Percentiles rank a stretch among this genome's conserved stretches.
These are phyloP conservation scores for Tetraneura akinire DNA, from an alignment of 1,140 invertebrate species.

Conservation along the genomic window DNA sequence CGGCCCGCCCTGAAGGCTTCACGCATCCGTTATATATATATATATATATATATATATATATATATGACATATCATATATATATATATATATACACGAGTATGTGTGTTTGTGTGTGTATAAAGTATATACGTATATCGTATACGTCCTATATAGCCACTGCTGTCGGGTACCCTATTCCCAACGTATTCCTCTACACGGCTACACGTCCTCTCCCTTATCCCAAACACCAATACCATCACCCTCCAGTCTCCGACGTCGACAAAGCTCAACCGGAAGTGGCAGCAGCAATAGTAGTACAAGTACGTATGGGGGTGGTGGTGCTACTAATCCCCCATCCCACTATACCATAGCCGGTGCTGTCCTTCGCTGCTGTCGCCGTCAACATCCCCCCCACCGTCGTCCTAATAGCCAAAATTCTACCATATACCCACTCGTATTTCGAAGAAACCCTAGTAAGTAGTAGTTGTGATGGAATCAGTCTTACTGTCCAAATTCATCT, in stretches of 20 bases:
- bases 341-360: not conserved
- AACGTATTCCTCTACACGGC: not conserved
- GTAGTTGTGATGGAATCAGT: not conserved
- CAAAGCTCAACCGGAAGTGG: slow-evolving; percentile 41
- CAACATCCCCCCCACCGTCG: not conserved
- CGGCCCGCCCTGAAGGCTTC: slow-evolving; percentile 29
- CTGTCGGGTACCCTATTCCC: slow-evolving; percentile 37
- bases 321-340: not conserved
- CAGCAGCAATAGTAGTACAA: not conserved
- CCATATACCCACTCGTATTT: not conserved
- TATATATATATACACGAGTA: too few species aligned
- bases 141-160: slow-evolving; percentile 21
- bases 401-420: not conserved
- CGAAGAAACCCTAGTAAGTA: slow-evolving; percentile 16
- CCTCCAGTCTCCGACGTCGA: not conserved
- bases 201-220: slow-evolving; percentile 2
- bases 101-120: too few species aligned
- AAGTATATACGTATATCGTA: too few species aligned
- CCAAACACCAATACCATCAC: slow-evolving; percentile 21
- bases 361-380: slow-evolving; percentile 8
- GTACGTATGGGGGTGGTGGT: not conserved
- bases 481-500: slow-evolving; percentile 28
- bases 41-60: slow-evolving; percentile 4
- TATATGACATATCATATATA: too few species aligned
- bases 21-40: slow-evolving; percentile 29